Percentiles rank a stretch among this genome's conserved stretches.
Evolutionary conservation across 2,888 invertebrate species (phyloP).

Genomic region (Mesopsocus fuscifrons): DNA sequence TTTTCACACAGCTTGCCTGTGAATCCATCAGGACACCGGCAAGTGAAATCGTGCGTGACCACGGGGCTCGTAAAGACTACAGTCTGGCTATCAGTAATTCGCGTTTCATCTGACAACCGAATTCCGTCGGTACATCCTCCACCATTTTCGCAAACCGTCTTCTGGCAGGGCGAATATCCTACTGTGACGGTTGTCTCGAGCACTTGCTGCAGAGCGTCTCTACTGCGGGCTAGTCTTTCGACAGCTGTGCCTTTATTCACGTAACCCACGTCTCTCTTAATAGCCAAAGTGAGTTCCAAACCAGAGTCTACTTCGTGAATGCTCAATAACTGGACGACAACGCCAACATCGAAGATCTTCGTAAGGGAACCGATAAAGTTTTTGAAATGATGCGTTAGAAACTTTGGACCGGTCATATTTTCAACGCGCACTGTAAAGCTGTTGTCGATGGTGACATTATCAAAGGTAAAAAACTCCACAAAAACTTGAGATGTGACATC

Average conservation of each 20-base stretch:
- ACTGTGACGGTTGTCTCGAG: conserved; percentile 41
- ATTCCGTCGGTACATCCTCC: conserved; percentile 56
- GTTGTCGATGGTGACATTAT: conserved; percentile 64
- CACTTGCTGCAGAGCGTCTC: conserved; percentile 38
- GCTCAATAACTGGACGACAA: conserved; percentile 50
- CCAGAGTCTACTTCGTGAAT: conserved; percentile 44
- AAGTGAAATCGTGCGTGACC: conserved; percentile 55
- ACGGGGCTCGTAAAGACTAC: conserved; percentile 68
- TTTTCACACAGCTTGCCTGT: conserved; percentile 66
- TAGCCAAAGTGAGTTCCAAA: conserved; percentile 52
- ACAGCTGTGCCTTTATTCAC: conserved; percentile 42
- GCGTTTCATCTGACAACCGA: conserved; percentile 44
- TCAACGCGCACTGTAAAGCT: conserved; percentile 57
- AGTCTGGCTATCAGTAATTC: conserved; percentile 61
- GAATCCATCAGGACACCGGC: conserved; percentile 68
- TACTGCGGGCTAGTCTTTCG: conserved; percentile 44
- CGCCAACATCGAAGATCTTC: conserved; percentile 39
- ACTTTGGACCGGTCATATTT: conserved; percentile 52
- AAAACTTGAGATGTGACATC: conserved; percentile 76
- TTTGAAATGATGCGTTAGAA: conserved; percentile 58
- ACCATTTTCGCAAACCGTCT: conserved; percentile 54
- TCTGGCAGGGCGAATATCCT: conserved; percentile 61
- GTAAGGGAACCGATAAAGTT: conserved; percentile 51
- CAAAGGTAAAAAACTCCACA: conserved; percentile 61
- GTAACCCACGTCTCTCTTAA: conserved; percentile 34